A percentile compares a stretch with the other conserved stretches of the same genome.
These are phyloP conservation scores for Mythimna ferrago DNA, from an alignment of 2,888 invertebrate species.

Conservation along the genomic window DNA sequence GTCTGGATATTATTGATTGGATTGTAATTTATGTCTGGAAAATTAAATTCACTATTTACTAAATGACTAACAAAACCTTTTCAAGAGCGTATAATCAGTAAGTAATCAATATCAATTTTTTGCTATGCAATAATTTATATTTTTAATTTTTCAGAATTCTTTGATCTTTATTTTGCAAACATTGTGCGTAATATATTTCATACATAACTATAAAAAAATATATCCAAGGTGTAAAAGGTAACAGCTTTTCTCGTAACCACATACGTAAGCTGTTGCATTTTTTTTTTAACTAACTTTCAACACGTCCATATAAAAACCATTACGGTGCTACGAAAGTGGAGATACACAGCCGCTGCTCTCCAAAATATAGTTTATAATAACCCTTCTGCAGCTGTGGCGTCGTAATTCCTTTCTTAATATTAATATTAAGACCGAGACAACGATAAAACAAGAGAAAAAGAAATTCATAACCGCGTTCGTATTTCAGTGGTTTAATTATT, in stretches of 20 bases:
- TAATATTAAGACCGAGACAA: constrained; percentile 60
- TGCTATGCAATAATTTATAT: too few species aligned
- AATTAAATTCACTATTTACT: too few species aligned
- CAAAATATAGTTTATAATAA: constrained; percentile 60
- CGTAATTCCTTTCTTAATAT: constrained; percentile 59
- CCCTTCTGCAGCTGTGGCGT: constrained; percentile 60
- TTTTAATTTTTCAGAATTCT: too few species aligned
- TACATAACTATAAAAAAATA: not conserved
- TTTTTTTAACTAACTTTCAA: constrained; percentile 22
- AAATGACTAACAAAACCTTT: too few species aligned
- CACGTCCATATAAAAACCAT: constrained; percentile 42
- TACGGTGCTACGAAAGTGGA: constrained; percentile 42
- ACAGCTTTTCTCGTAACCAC: not conserved
- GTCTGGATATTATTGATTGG: too few species aligned
- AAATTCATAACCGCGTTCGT: constrained; percentile 58
- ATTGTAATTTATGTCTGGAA: not conserved
- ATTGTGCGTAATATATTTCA: too few species aligned
- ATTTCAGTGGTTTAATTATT: constrained; percentile 58
- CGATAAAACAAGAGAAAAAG: constrained; percentile 57
- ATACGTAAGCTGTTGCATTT: not conserved
- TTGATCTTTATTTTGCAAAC: too few species aligned
- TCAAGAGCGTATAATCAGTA: too few species aligned
- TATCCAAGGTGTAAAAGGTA: not conserved
- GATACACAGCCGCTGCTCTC: constrained; percentile 46
- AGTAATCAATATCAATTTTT: too few species aligned